phyloP scores from a whole-genome alignment of 2,888 invertebrate species.

The Polymixis lichenea region DNA sequence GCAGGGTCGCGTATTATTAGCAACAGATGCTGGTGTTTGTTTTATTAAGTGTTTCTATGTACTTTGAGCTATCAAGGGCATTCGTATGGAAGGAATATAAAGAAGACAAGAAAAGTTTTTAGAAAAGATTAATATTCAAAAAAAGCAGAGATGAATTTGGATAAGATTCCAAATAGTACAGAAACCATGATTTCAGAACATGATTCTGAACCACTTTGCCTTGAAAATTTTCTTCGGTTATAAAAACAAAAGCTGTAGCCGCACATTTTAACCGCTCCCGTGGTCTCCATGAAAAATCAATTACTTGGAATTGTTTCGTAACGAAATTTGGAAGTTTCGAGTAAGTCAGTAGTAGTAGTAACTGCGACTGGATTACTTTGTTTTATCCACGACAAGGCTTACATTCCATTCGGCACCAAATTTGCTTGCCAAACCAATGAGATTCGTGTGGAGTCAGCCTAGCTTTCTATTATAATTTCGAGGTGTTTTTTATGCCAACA shows the following conservation, averaged over 20 bases:
- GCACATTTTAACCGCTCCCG: no score
- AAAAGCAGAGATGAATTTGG: not conserved
- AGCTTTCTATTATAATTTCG: slow-evolving; percentile 29
- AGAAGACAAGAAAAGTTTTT: not conserved
- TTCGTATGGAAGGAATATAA: slow-evolving; percentile 10
- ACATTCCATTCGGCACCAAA: not conserved
- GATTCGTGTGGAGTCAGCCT: slow-evolving; percentile 10
- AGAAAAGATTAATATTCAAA: not conserved
- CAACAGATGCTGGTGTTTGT: slow-evolving; percentile 55
- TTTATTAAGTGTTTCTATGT: slow-evolving; percentile 55
- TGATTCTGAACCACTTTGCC: no score
- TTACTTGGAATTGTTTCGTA: not conserved
- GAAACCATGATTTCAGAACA: no score
- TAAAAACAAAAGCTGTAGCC: no score
- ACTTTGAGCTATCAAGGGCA: slow-evolving; percentile 40
- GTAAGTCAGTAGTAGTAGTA: not conserved
- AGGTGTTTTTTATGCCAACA: no score
- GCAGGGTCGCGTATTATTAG: slow-evolving; percentile 61
- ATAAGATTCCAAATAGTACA: not conserved
- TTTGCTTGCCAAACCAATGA: slow-evolving; percentile 12
- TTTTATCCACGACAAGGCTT: slow-evolving; percentile 11
- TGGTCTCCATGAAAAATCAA: not conserved
- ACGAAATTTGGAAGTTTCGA: not conserved
- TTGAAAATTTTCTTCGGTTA: no score
- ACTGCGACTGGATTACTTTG: not conserved